Evolutionary conservation across 2,888 invertebrate genomes (phyloP).

Genomic region (Arrhopalites spinosus): DNA sequence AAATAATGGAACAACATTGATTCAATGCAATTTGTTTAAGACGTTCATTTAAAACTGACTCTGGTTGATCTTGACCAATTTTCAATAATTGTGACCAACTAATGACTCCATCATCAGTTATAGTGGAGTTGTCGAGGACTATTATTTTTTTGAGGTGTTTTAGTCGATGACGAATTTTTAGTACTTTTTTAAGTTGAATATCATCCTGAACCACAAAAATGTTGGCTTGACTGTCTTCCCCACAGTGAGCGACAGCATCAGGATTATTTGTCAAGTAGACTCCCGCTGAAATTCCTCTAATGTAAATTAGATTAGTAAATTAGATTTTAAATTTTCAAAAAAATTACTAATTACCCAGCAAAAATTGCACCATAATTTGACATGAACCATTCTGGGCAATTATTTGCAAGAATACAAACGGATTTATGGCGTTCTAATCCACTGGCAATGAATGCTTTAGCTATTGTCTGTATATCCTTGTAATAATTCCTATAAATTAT

Average conservation of each 20-base stretch:
- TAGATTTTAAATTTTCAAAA: slow-evolving; percentile 34
- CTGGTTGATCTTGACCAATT: slow-evolving; percentile 72
- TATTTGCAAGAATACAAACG: slow-evolving; percentile 88
- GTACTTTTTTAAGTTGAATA: slow-evolving; percentile 82
- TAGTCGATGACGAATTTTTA: slow-evolving; percentile 69
- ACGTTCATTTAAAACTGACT: slow-evolving; percentile 69
- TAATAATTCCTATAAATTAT: slow-evolving; percentile 72
- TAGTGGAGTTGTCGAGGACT: slow-evolving; percentile 66
- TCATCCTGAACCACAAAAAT: slow-evolving; percentile 86
- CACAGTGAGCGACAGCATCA: slow-evolving; percentile 80
- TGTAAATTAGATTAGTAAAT: neutral
- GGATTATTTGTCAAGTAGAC: slow-evolving; percentile 90
- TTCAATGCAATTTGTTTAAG: slow-evolving; percentile 74
- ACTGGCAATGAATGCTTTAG: slow-evolving; percentile 83
- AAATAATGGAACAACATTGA: slow-evolving; percentile 83
- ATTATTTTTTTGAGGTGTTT: slow-evolving; percentile 79
- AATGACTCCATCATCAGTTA: slow-evolving; percentile 58
- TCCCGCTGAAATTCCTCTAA: slow-evolving; percentile 79
- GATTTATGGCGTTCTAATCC: slow-evolving; percentile 78
- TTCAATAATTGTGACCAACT: slow-evolving; percentile 77
- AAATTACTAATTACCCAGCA: slow-evolving; percentile 72
- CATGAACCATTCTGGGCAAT: slow-evolving; percentile 87
- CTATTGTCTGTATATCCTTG: slow-evolving; percentile 72
- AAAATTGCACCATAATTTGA: slow-evolving; percentile 84
- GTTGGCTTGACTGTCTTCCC: slow-evolving; percentile 77